Percentiles rank a stretch among this genome's conserved stretches.
Conservation (phyloP, 2,113 vertebrate species). For the Corydoras sp. region DNA sequence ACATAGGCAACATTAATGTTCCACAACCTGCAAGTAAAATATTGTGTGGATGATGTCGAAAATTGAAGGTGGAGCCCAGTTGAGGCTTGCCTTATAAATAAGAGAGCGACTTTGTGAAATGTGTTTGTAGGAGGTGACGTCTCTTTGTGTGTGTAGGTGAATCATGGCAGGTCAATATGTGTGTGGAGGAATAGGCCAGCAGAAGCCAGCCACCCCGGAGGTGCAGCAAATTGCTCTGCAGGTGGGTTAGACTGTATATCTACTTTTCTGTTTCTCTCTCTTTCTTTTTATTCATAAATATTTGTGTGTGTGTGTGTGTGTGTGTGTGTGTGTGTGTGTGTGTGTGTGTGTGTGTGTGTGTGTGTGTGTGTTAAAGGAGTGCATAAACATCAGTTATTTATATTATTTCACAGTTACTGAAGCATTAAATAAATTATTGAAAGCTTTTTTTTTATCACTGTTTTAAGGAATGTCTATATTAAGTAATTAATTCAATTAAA, state of each 20-base stretch:
- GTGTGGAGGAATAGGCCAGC: conserved; percentile 49
- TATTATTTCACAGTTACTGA: too few species aligned
- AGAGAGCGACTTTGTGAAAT: background rate
- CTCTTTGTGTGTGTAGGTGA: background rate
- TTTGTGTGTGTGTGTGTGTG: conserved; percentile 40
- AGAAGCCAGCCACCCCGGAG: conserved; percentile 53
- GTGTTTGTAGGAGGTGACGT: background rate
- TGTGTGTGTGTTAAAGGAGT: too few species aligned
- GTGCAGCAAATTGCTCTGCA: too few species aligned
- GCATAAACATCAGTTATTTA: background rate
- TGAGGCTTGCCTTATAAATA: conserved; percentile 1
- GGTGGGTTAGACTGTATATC: too few species aligned
- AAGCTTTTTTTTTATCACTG: too few species aligned
- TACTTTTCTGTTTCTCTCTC: background rate
- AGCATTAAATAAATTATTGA: too few species aligned
- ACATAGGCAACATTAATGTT: too few species aligned
- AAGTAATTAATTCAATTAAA: too few species aligned
- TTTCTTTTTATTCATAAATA: too few species aligned
- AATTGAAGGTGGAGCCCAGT: background rate
- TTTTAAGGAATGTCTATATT: too few species aligned
- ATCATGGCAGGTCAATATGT: conserved; percentile 5
- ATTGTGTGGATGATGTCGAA: background rate
- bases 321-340: conserved; percentile 54
- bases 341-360: conserved; percentile 26
- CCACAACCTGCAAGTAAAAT: too few species aligned